These are phyloP conservation scores for Diacarnus erythraeanus DNA, from an alignment of 37 sponge, comb jelly and placozoan species.

Conservation along the genomic window DNA sequence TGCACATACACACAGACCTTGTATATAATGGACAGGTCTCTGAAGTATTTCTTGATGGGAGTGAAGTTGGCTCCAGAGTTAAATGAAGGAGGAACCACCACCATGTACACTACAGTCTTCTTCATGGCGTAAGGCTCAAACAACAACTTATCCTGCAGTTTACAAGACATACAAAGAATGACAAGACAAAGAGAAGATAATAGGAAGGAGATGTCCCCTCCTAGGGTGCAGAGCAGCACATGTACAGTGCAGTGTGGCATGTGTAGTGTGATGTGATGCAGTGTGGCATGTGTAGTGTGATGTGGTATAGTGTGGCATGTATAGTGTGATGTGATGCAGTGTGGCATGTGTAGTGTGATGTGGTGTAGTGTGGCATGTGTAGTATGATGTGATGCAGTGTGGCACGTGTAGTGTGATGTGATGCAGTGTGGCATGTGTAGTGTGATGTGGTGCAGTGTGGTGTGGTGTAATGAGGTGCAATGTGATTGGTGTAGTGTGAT, in stretches of 20 bases:
- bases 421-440: too few species aligned
- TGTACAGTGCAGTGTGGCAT: not conserved
- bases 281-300: not conserved
- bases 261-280: not conserved
- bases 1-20: too few species aligned
- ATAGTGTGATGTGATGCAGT: too few species aligned
- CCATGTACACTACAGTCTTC: slow-evolving; percentile 66
- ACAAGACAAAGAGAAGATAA: not conserved
- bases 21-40: slow-evolving; percentile 60
- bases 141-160: slow-evolving; percentile 74
- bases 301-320: too few species aligned
- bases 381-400: too few species aligned
- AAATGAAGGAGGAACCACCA: slow-evolving; percentile 19
- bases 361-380: too few species aligned
- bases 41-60: slow-evolving; percentile 44
- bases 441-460: too few species aligned
- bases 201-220: too few species aligned
- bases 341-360: too few species aligned
- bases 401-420: too few species aligned
- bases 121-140: slow-evolving; percentile 68
- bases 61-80: not conserved
- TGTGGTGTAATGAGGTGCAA: too few species aligned
- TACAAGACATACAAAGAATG: not conserved
- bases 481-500: too few species aligned
- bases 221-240: slow-evolving; percentile 4